phyloP scores from a whole-genome alignment of 2,113 vertebrate species.

The Cyphomyrus plagiostoma region DNA sequence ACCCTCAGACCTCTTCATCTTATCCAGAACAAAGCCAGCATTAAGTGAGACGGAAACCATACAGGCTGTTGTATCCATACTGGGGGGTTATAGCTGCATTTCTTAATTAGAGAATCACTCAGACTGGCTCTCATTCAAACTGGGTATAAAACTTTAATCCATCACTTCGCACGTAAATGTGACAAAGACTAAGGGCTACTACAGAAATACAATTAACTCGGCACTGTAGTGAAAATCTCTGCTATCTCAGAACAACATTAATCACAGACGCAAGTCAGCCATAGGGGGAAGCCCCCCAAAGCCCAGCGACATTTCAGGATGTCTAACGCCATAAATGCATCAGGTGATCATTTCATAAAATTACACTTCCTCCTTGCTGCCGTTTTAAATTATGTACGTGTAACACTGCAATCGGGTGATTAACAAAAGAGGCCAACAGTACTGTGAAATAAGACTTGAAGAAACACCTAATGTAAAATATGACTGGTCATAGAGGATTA shows the following conservation, averaged over 20 bases:
- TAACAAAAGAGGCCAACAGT: background rate
- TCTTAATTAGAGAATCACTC: background rate
- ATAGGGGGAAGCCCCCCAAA: background rate
- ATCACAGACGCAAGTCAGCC: background rate
- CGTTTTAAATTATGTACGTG: background rate
- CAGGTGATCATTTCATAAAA: background rate
- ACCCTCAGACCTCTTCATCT: background rate
- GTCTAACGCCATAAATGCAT: background rate
- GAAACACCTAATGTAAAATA: background rate
- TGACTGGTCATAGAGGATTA: background rate
- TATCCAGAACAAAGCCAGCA: background rate
- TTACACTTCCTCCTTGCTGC: background rate
- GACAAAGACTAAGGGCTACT: background rate
- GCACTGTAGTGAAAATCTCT: background rate
- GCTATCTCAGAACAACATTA: background rate
- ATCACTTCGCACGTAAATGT: background rate
- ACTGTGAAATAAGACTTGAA: background rate
- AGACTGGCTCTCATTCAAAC: background rate
- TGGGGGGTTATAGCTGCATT: background rate
- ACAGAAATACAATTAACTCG: background rate
- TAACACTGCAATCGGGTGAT: background rate
- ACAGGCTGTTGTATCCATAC: background rate
- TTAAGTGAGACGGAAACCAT: background rate
- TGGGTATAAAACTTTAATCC: background rate
- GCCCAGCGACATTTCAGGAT: background rate